phyloP scores from a whole-genome alignment of 2,797 vertebrate genomes.

The Microtus agrestis region DNA sequence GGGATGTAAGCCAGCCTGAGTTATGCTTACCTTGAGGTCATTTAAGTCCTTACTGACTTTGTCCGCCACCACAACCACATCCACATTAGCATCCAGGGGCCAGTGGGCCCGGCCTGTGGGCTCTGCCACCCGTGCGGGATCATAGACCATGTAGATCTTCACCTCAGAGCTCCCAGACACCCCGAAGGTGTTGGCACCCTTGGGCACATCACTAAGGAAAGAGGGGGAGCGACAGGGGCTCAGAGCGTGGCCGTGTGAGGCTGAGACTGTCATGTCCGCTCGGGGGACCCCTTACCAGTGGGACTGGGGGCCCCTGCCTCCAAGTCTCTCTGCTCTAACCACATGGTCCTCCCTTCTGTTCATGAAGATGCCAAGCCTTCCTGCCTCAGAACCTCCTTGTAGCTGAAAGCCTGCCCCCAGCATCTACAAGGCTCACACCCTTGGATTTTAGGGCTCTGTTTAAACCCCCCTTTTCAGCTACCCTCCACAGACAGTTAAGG shows the following conservation, averaged over 20 bases:
- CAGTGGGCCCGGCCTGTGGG: slow-evolving; percentile 76
- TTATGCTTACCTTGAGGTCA: slow-evolving; percentile 85
- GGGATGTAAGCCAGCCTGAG: neutral
- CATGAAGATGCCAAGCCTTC: neutral
- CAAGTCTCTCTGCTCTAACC: neutral
- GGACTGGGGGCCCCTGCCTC: neutral
- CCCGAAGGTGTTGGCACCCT: slow-evolving; percentile 72
- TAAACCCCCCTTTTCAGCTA: neutral
- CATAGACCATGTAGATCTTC: slow-evolving; percentile 66
- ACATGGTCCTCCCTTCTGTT: neutral
- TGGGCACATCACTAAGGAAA: slow-evolving; percentile 82
- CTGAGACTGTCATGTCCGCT: neutral
- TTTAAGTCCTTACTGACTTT: slow-evolving; percentile 80
- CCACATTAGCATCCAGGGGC: slow-evolving; percentile 78
- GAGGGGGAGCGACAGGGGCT: neutral
- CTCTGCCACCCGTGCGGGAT: slow-evolving; percentile 60
- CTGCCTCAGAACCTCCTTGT: neutral
- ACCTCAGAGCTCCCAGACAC: slow-evolving; percentile 83
- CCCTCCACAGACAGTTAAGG: neutral
- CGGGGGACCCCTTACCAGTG: neutral
- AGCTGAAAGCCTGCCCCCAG: neutral
- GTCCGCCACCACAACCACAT: slow-evolving; percentile 77
- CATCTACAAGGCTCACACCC: neutral
- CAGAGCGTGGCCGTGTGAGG: neutral
- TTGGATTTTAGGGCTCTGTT: neutral